Evolutionary conservation across 2,113 vertebrate genomes (phyloP).

Genomic region (Pithys albifrons): DNA sequence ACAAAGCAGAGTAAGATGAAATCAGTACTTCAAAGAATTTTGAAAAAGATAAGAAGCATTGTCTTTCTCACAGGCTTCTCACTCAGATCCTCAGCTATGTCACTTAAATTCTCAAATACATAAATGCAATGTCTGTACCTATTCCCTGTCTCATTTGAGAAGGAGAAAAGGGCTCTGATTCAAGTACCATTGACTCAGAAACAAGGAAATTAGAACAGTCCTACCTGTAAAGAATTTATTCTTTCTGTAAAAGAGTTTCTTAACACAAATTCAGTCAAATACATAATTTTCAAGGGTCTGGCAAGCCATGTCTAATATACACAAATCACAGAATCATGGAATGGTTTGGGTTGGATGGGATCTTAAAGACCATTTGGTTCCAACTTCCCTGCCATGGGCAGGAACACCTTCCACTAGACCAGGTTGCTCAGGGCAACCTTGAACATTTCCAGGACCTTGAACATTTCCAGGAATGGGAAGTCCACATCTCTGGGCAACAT

Average conservation of each 20-base stretch:
- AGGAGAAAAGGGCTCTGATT: background rate
- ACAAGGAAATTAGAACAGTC: background rate
- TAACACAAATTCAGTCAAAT: background rate
- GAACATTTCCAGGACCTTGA: background rate
- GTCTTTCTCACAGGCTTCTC: background rate
- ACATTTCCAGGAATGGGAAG: background rate
- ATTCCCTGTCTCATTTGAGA: background rate
- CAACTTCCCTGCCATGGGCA: background rate
- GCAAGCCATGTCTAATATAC: background rate
- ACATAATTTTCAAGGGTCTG: background rate
- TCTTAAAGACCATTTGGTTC: background rate
- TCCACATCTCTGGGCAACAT: background rate
- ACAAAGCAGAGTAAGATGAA: constrained; percentile 28
- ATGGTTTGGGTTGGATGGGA: background rate
- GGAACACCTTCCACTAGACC: background rate
- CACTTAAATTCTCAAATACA: background rate
- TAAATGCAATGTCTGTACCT: background rate
- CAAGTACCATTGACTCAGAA: background rate
- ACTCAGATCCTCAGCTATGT: background rate
- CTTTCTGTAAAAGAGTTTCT: background rate
- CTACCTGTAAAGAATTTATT: background rate
- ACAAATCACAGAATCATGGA: background rate
- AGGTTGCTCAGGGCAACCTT: background rate
- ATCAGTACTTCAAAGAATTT: background rate
- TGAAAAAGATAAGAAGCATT: background rate